Evolutionary conservation across 92 coral and sea anemone species (phyloP).

Genomic region (Palythoa grandiflora): DNA sequence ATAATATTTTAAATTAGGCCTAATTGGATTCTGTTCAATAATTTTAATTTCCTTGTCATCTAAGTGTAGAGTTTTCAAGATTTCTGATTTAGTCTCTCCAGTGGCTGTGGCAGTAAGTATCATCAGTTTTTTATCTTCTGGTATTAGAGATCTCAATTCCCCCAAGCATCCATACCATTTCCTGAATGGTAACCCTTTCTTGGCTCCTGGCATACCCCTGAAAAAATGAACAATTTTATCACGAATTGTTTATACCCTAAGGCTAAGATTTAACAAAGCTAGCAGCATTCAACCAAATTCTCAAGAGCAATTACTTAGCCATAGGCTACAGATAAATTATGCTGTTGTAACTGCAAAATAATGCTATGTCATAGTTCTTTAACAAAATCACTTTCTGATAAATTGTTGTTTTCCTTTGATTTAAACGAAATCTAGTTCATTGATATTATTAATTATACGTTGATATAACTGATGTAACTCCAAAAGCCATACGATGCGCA

Average conservation of each 20-base stretch:
- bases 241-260: neutral
- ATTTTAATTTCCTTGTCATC: slow-evolving; percentile 28
- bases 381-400: slow-evolving; percentile 2
- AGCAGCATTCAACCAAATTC: slow-evolving; percentile 1
- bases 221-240: neutral
- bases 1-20: slow-evolving; percentile 59
- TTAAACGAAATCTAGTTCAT: no score
- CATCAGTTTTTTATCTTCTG: slow-evolving; percentile 14
- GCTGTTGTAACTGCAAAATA: neutral
- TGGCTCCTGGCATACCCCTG: slow-evolving; percentile 34
- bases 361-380: neutral
- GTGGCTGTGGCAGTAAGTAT: slow-evolving; percentile 29
- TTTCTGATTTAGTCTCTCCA: slow-evolving; percentile 62
- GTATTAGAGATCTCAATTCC: slow-evolving; percentile 41
- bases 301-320: neutral
- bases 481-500: no score
- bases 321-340: slow-evolving; percentile 1
- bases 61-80: slow-evolving; percentile 60
- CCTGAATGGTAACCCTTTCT: slow-evolving; percentile 44
- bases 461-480: no score
- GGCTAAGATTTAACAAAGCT: slow-evolving; percentile 5
- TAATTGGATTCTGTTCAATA: slow-evolving; percentile 70
- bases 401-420: no score
- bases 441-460: no score
- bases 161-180: slow-evolving; percentile 45